Evolutionary conservation across 1,140 invertebrate genomes (phyloP), one percentile per base, ranked within the genome.

Genomic region (Protaetia brevitarsis): DNA sequence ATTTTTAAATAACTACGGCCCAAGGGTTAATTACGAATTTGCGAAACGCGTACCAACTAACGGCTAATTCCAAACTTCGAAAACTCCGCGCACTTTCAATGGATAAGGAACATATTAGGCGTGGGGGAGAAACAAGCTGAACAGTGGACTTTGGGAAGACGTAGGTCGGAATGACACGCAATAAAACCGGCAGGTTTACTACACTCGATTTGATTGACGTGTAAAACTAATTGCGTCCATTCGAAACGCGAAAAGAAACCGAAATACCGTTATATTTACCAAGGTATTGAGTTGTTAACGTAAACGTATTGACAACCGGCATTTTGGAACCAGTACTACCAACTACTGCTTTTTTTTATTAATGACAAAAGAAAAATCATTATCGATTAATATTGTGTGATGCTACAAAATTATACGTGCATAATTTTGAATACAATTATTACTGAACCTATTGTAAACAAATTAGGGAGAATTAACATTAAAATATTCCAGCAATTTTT

Each of bases 121-220:
- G 16, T 23, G 3, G 19, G 11, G 26, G 19, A 13, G 41, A 23
- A 10, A 6, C 4, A 34, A 34, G 13, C 31, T n/a, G 19, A 51
- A 19, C n/a, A n/a, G 26, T 51, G 19, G 11, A 51, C 41, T 51
- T 13, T 51, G 41, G 41, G 41, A 51, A 23, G 19, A 51, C 19
- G 41, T 51, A 23, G 41, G 41, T 51, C 11, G 41, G 41, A 51
- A 51, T 51, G 41, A 51, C 41, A 51, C 26, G 41, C 41, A 51
- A 51, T 51, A 23, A 51, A 41, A 51, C 3, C 2, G 41, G 26
- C 41, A 51, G 26, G 41, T 51, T 51, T 19, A 51, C 19, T 51
- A 23, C 19, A 51, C 41, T 23, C 2, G 10, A 23, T 23, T 23
- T 7, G 8, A 23, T 23, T 51, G 41, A 23, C 41, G 41, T 23